Conservation (phyloP, 2,797 vertebrate species). For the Halcyon chelicuti region DNA sequence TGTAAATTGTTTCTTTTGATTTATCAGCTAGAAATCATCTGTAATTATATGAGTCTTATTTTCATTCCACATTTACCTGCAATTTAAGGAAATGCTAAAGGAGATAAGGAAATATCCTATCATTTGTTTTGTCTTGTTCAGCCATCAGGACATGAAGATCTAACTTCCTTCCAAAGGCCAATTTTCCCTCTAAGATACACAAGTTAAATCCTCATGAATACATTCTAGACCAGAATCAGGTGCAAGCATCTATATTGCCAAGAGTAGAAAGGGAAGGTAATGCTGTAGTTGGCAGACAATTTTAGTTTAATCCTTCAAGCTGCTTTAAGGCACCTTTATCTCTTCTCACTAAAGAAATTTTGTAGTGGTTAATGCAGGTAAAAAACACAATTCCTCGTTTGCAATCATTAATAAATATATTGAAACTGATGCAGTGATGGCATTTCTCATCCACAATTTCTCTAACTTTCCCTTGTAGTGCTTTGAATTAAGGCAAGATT, state of each 20-base stretch:
- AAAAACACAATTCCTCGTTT: background rate
- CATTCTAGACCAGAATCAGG: background rate
- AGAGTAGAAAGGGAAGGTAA: background rate
- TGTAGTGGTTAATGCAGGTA: background rate
- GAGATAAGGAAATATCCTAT: background rate
- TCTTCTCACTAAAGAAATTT: background rate
- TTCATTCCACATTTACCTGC: background rate
- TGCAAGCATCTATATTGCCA: background rate
- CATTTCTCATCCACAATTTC: background rate
- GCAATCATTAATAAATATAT: background rate
- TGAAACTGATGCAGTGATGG: background rate
- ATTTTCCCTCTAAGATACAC: background rate
- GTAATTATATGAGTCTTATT: background rate
- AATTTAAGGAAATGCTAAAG: background rate
- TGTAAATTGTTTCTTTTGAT: background rate
- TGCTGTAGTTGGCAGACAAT: background rate
- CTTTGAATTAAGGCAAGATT: background rate
- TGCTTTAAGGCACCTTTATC: background rate
- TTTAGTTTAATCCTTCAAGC: background rate
- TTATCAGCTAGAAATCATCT: background rate
- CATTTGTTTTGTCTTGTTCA: background rate
- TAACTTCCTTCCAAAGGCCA: background rate
- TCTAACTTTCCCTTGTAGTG: background rate
- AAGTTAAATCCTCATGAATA: background rate
- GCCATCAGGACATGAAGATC: background rate